These are phyloP conservation scores for Dolichallabes microphthalmus DNA, from an alignment of 2,113 vertebrate species.

Conservation along the genomic window DNA sequence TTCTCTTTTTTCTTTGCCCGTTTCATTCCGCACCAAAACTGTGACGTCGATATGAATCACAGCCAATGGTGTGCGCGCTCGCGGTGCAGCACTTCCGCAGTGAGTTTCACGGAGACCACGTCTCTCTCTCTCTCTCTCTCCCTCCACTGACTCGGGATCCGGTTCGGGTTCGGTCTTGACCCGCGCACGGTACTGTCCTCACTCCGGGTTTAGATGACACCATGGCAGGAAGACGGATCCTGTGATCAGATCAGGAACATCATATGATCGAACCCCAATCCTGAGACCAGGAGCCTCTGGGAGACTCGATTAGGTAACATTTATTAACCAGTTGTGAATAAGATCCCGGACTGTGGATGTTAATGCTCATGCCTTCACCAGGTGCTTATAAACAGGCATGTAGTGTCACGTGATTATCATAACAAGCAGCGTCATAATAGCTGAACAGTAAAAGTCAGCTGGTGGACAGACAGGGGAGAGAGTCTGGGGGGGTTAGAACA, in stretches of 20 bases:
- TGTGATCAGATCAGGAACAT: not conserved
- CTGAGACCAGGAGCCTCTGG: not conserved
- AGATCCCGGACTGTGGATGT: too few species aligned
- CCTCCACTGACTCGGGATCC: not conserved
- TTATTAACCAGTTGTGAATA: not conserved
- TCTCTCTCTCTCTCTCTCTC: not conserved
- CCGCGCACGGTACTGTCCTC: accelerated
- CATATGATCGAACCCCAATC: not conserved
- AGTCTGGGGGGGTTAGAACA: not conserved
- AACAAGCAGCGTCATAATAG: not conserved
- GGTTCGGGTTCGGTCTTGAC: not conserved
- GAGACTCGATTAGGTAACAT: not conserved
- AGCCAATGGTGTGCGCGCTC: not conserved
- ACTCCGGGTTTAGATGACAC: not conserved
- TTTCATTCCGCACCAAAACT: not conserved
- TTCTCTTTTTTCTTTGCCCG: too few species aligned
- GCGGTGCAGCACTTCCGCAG: not conserved
- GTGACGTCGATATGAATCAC: not conserved
- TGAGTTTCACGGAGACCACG: not conserved
- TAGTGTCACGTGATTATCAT: not conserved
- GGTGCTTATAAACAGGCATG: not conserved
- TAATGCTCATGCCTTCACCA: not conserved
- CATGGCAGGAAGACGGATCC: conserved; percentile 11
- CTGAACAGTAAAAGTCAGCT: not conserved
- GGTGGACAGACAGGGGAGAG: too few species aligned